Base-by-base conservation (phyloP, 2,113 vertebrate species). In the Pelvicachromis taeniatus region DNA sequence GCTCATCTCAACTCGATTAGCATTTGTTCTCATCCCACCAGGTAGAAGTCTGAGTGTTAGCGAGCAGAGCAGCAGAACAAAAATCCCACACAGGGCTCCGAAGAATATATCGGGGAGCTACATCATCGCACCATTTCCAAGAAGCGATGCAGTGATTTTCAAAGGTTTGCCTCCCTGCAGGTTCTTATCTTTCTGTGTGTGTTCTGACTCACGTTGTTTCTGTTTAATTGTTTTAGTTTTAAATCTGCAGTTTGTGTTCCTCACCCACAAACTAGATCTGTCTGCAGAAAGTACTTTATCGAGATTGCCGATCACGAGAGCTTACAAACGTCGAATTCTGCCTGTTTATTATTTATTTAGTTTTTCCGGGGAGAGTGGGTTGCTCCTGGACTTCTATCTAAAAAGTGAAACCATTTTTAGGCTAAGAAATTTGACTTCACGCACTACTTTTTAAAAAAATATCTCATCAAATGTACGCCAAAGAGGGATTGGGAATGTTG, bases 11-110 rank as follows among this genome's bases (percentile, higher is more conserved):
- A 56, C 80, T 75, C 19, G 12, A 89, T 87, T 85, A 82, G 70
- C 77, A 84, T 89, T 85, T 82, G 73, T 80, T 88, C 55, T 85
- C 88, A 82, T 58, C 79, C 87, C 81, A 91, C 80, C 80, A 53
- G 87, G 78, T 59, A 85, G 45, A 85, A 86, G 81, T 79, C 50
- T 83, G 42, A 31, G 55, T 23, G 80, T 81, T 21, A 53, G 2
- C 13, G 52, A 84, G 65, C 19, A 84, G 68, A 77, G 81, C 23
- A 53, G 82, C 55, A 12, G 79, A 86, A 88, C 77, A 78, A 50
- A 85, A 89, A 85, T 84, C 85, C 85, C 84, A 87, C 85, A 86
- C 77, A 83, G 73, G 6, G 78, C 85, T 83, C 53, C 84, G 38
- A 86, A 86, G 73, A 77, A 52, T 38, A 77, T 85, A 58, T 83